Base-by-base conservation (phyloP, 1,140 invertebrate genomes). In the Araneus ventricosus region DNA sequence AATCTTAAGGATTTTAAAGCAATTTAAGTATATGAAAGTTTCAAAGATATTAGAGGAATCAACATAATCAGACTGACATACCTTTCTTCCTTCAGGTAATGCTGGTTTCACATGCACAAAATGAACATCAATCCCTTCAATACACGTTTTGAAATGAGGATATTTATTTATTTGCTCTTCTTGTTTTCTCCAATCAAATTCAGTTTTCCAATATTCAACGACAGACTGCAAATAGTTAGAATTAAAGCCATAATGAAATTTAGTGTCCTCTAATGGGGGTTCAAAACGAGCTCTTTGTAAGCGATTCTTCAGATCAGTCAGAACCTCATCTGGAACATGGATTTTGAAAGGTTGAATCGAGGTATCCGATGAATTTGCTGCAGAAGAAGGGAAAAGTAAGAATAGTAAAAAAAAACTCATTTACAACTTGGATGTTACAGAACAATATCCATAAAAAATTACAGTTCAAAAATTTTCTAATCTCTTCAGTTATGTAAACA, bases 181-280 rank as follows among this genome's bases (percentile, higher is more conserved):
- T 70, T 97, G 96, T 94, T 97, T 93, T 95, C 96, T 94, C 96
- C 98, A 98, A 94, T 98, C 95, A 95, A 98, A 98, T 30, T 97
- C 95, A n/a, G 96, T 94, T 6, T 95, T 95, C 98, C 97, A 97
- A 95, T 98, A 97, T 96, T 97, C 95, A 96, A 98, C 96, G 67
- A 97, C 96, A 0, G 97, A 97, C 94, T 96, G 95, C 45, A 98
- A 95, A 94, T 97, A 96, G 39, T 96, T 95, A 0, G 97, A 95
- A 95, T 98, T 97, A 93, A 98, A 97, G 10, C 98, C 98, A 95
- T 98, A 98, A 90, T 97, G 95, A 94, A 98, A 98, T 70, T 96
- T 96, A 5, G 96, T 95, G 30, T 96, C 97, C 95, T 97, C 97
- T 85, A 98, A 94, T 1, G 97, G 96, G 10, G 94, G 90, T 34